These are phyloP conservation scores for Sturnus vulgaris DNA, from an alignment of 2,113 vertebrate species.

Conservation along the genomic window DNA sequence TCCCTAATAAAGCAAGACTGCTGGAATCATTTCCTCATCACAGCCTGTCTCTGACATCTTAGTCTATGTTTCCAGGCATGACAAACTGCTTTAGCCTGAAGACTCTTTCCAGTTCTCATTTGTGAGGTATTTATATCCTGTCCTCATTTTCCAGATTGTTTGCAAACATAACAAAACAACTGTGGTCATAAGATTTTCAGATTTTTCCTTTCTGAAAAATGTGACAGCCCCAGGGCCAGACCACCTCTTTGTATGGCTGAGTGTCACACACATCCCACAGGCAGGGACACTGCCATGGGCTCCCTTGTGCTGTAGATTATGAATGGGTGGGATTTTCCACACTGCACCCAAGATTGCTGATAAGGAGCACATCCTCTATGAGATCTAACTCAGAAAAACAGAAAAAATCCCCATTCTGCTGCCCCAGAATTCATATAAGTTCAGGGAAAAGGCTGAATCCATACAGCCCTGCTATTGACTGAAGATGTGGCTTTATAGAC, in stretches of 20 bases:
- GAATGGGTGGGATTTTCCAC: background rate
- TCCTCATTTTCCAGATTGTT: conserved; percentile 61
- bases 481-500: conserved; percentile 17
- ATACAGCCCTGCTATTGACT: background rate
- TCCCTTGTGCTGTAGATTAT: background rate
- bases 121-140: conserved; percentile 68
- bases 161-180: conserved; percentile 51
- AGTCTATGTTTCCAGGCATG: conserved; percentile 57
- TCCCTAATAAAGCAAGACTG: background rate
- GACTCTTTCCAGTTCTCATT: conserved; percentile 57
- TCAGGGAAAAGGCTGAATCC: background rate
- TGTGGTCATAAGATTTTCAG: background rate
- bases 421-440: background rate
- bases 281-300: background rate
- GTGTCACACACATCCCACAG: background rate
- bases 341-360: background rate
- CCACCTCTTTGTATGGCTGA: background rate
- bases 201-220: background rate
- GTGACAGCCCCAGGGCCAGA: background rate
- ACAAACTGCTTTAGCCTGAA: conserved; percentile 64
- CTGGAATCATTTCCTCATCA: background rate
- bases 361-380: background rate
- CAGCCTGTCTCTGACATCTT: conserved; percentile 37
- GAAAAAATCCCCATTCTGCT: background rate
- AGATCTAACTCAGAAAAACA: background rate